phyloP scores from a whole-genome alignment of 2,797 vertebrate genomes.

The Garrulus glandarius region DNA sequence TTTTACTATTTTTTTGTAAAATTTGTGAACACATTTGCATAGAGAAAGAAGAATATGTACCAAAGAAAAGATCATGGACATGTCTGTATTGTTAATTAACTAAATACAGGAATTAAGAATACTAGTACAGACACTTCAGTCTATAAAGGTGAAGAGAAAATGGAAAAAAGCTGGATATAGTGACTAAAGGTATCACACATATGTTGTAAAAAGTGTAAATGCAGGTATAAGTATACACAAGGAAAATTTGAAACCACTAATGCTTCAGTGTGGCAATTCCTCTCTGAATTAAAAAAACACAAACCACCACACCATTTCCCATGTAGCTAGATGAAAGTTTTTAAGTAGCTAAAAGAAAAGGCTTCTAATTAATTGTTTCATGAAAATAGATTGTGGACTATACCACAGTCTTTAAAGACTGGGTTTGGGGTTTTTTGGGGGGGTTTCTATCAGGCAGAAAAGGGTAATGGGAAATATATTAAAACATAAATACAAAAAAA shows the following conservation, averaged over 20 bases:
- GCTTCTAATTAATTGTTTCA: neutral
- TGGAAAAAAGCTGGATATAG: neutral
- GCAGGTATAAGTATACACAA: neutral
- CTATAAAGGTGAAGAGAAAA: neutral
- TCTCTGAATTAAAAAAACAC: neutral
- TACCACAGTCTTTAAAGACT: neutral
- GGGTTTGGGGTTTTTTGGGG: rapidly evolving
- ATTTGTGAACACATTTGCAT: rapidly evolving
- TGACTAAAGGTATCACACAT: neutral
- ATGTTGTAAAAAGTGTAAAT: neutral
- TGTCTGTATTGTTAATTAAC: neutral
- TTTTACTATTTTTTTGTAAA: neutral
- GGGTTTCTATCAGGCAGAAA: rapidly evolving
- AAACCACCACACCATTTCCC: neutral
- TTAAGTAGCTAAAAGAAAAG: neutral
- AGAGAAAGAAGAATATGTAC: neutral
- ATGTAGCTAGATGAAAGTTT: neutral
- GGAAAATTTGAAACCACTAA: neutral
- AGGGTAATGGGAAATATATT: neutral
- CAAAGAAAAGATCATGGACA: neutral
- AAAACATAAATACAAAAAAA: neutral
- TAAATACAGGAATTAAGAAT: neutral
- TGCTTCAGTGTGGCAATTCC: rapidly evolving
- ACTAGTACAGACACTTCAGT: neutral
- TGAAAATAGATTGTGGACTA: neutral